phyloP scores from a whole-genome alignment of 2,113 vertebrate genomes.

The Eublepharis macularius region DNA sequence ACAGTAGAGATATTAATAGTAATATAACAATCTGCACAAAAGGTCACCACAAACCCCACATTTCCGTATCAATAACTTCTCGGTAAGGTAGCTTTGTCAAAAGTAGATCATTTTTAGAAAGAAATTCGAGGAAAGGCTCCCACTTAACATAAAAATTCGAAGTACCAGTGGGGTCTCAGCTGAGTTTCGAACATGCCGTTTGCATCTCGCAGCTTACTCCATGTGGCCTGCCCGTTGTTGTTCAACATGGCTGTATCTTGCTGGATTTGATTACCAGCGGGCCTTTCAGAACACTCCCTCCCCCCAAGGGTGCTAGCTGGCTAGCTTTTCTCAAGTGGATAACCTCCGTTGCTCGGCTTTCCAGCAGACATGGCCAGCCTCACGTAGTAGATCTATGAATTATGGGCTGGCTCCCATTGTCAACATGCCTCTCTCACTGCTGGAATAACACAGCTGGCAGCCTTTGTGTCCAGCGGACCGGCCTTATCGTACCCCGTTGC shows the following conservation, averaged over 20 bases:
- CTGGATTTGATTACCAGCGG: not conserved
- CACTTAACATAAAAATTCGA: too few relatives aligned
- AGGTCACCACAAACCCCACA: too few relatives aligned
- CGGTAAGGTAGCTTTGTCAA: too few relatives aligned
- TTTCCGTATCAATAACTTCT: too few relatives aligned
- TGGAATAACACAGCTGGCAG: constrained; percentile 56
- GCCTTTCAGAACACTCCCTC: not conserved
- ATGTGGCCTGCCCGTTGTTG: not conserved
- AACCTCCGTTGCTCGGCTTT: not conserved
- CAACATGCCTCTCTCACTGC: constrained; percentile 15
- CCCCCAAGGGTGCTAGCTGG: not conserved
- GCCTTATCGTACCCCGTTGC: constrained; percentile 41
- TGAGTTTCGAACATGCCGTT: not conserved
- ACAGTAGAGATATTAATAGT: too few relatives aligned
- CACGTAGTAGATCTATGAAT: constrained; percentile 42
- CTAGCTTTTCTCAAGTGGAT: constrained; percentile 11
- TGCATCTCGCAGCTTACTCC: constrained; percentile 13
- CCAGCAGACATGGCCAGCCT: constrained; percentile 37
- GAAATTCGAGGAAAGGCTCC: not conserved
- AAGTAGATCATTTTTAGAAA: too few relatives aligned
- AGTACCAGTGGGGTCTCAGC: too few relatives aligned
- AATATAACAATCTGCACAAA: too few relatives aligned
- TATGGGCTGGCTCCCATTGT: constrained; percentile 29
- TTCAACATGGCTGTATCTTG: not conserved
- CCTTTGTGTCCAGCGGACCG: constrained; percentile 50